Evolutionary conservation across 2,797 vertebrate genomes (phyloP), one percentile per base, ranked within the genome.

Genomic region (Cyprinodon diabolis): DNA sequence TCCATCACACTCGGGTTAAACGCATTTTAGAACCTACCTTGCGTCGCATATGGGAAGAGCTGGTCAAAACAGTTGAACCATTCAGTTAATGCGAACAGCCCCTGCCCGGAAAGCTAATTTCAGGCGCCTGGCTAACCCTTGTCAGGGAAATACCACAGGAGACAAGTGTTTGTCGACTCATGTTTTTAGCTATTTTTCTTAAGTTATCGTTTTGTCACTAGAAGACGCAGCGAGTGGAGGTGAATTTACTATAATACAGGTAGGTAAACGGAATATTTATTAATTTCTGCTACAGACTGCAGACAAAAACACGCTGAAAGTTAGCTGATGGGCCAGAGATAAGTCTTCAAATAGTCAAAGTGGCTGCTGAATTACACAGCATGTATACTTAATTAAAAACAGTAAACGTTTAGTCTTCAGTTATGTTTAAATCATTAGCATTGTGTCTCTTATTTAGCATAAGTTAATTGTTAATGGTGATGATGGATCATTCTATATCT

Each of bases 51-150:
- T 62, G 12, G 2, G 23, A 75, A 11, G 70, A 76, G 48, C 7
- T 19, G 55, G 56, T 87, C 71, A 70, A 1, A 84, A 58, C 0
- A 0, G 60, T 14, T 54, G 9, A 48, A 10, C 85, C 84, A 3
- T 87, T 63, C 70, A 0, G n/a, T 4, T 3, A 19, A 1, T 0
- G 1, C 48, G 0, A 69, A 5, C 60, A 49, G 47, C 21, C 62
- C 75, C 74, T 90, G 86, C 83, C 85, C 79, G 89, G 86, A 86
- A 86, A 84, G 87, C 90, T 92, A 82, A 84, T 83, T 80, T 63
- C 13, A 70, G 75, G 40, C 63, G 68, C 60, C 70, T 78, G 81
- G 68, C 78, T 76, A 87, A 54, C 81, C 2, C 62, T 54, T 56
- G 71, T 25, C 66, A 72, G 76, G 45, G 21, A 43, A 55, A 62